These are phyloP conservation scores for Bugulina stolonifera DNA, from an alignment of 2,888 invertebrate genomes.

Conservation along the genomic window DNA sequence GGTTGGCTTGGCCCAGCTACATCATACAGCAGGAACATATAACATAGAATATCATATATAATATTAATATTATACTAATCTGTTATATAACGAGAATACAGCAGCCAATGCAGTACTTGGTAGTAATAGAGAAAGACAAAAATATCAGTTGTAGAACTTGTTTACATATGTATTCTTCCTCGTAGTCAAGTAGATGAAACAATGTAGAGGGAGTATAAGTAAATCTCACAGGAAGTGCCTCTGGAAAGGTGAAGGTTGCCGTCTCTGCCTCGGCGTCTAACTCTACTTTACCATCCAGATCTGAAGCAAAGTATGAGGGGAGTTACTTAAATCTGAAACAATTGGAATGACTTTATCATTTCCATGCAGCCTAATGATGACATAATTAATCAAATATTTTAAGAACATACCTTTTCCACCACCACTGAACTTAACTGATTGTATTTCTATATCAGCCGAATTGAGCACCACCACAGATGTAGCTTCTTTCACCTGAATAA, in stretches of 20 bases:
- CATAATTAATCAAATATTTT: too few relatives aligned
- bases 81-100: neutral
- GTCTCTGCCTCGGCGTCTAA: slow-evolving; percentile 41
- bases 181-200: too few relatives aligned
- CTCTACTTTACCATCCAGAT: slow-evolving; percentile 30
- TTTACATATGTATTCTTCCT: too few relatives aligned
- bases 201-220: too few relatives aligned
- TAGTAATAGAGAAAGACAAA: too few relatives aligned
- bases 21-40: slow-evolving; percentile 23
- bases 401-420: neutral
- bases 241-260: slow-evolving; percentile 42
- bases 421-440: slow-evolving; percentile 54
- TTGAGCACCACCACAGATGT: slow-evolving; percentile 71
- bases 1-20: slow-evolving; percentile 41
- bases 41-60: too few relatives aligned
- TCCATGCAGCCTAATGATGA: too few relatives aligned
- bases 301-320: too few relatives aligned
- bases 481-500: slow-evolving; percentile 63
- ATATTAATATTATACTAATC: neutral
- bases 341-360: too few relatives aligned
- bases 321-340: too few relatives aligned
- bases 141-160: too few relatives aligned
- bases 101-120: too few relatives aligned
- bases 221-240: slow-evolving; percentile 40
- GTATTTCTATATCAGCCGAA: slow-evolving; percentile 68